phyloP scores from a whole-genome alignment of 2,113 vertebrate species.

The Rhombomys opimus region DNA sequence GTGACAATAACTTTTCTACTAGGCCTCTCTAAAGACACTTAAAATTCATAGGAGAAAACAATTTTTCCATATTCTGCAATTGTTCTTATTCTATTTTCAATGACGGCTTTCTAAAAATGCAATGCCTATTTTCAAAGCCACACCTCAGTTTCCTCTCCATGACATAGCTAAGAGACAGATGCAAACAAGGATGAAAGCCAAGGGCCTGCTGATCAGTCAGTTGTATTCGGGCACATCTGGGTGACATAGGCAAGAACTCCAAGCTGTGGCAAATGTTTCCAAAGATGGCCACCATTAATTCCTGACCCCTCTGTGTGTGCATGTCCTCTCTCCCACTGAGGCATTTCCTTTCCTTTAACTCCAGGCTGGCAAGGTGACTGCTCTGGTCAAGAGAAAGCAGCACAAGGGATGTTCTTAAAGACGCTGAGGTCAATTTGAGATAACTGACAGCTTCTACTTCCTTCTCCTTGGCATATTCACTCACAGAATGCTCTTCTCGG shows the following conservation, averaged over 20 bases:
- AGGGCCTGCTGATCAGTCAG: neutral
- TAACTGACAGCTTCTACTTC: neutral
- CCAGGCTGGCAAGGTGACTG: neutral
- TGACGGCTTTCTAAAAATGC: conserved; percentile 29
- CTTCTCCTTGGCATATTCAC: neutral
- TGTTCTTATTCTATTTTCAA: conserved; percentile 16
- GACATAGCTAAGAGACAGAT: neutral
- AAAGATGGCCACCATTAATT: neutral
- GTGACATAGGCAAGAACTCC: neutral
- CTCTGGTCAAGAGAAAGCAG: neutral
- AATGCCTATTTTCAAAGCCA: neutral
- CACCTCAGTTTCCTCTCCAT: neutral
- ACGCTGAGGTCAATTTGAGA: neutral
- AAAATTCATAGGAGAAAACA: neutral
- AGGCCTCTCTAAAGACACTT: neutral
- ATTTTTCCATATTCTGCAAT: neutral
- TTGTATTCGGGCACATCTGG: neutral
- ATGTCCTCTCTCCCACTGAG: neutral
- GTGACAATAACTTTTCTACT: neutral
- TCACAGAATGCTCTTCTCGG: neutral
- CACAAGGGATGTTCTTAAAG: neutral
- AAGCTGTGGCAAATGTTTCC: neutral
- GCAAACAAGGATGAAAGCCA: neutral
- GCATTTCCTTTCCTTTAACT: neutral
- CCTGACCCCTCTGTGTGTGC: neutral